Conservation (phyloP, 2,888 invertebrate genomes). For the Synergus umbraculus region DNA sequence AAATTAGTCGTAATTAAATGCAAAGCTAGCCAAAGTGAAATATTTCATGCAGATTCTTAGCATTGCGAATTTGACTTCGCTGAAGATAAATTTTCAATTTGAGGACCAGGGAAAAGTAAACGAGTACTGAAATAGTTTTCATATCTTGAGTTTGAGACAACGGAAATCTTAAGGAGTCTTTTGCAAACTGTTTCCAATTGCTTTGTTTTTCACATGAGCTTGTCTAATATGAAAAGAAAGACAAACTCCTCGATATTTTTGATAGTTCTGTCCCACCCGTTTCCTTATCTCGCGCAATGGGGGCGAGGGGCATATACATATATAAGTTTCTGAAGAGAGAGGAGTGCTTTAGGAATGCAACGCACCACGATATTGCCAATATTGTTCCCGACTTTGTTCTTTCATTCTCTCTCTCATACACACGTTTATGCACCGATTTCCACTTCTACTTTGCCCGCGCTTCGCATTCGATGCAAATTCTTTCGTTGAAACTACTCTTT, state of each 20-base stretch:
- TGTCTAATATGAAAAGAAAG: background rate
- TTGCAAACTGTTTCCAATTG: too few species aligned
- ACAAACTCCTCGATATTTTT: background rate
- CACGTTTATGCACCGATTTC: slow-evolving; percentile 32
- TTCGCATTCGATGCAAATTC: slow-evolving; percentile 31
- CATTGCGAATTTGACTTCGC: background rate
- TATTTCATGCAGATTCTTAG: too few species aligned
- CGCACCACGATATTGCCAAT: slow-evolving; percentile 22
- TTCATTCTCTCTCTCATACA: background rate
- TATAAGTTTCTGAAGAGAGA: background rate
- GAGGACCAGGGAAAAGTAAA: background rate
- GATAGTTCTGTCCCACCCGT: background rate
- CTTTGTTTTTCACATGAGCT: background rate
- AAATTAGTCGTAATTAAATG: slow-evolving; percentile 15
- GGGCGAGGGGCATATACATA: background rate
- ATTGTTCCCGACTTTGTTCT: background rate
- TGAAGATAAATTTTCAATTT: background rate
- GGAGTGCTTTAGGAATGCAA: background rate
- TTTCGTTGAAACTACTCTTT: background rate
- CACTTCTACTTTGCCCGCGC: slow-evolving; percentile 6
- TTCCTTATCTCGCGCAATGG: background rate
- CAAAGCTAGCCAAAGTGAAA: background rate
- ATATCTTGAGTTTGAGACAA: background rate
- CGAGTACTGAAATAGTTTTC: background rate
- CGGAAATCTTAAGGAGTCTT: background rate